Conservation (phyloP, 35 echinoderm and acorn worm genomes). For the Patiria miniata region DNA sequence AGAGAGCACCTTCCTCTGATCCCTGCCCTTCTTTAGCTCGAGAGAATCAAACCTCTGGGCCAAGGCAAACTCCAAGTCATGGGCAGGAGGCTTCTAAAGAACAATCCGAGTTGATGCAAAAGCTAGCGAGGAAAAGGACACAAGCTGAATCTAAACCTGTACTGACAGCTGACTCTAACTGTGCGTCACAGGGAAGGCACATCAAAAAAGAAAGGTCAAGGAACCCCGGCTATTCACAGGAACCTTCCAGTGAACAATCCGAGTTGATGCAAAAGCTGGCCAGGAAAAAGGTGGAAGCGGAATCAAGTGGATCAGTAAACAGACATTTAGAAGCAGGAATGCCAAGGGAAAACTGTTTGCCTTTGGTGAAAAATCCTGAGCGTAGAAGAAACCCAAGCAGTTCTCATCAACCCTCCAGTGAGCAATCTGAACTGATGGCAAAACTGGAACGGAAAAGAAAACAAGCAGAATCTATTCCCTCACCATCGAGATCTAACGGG, state of each 20-base stretch:
- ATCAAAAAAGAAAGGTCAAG: not conserved
- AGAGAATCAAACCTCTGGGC: not conserved
- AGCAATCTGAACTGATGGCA: not conserved
- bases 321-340: not conserved
- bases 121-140: constrained; percentile 3
- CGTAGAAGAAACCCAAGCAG: not conserved
- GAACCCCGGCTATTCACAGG: not conserved
- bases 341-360: not conserved
- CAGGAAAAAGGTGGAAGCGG: not conserved
- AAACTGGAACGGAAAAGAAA: not conserved
- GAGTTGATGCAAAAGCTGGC: constrained; percentile 21
- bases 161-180: not conserved
- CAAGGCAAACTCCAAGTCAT: not conserved
- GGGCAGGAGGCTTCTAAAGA: not conserved
- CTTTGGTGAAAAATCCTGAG: not conserved
- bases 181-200: not conserved
- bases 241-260: not conserved
- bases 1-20: not conserved
- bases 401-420: not conserved
- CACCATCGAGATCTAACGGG: not conserved
- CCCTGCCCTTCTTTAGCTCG: not conserved
- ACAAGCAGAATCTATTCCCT: not conserved
- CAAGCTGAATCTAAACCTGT: constrained; percentile 22
- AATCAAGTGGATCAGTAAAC: not conserved
- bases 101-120: constrained; percentile 19